phyloP scores from a whole-genome alignment of 2,113 vertebrate species.

The Lepisosteus oculatus region DNA sequence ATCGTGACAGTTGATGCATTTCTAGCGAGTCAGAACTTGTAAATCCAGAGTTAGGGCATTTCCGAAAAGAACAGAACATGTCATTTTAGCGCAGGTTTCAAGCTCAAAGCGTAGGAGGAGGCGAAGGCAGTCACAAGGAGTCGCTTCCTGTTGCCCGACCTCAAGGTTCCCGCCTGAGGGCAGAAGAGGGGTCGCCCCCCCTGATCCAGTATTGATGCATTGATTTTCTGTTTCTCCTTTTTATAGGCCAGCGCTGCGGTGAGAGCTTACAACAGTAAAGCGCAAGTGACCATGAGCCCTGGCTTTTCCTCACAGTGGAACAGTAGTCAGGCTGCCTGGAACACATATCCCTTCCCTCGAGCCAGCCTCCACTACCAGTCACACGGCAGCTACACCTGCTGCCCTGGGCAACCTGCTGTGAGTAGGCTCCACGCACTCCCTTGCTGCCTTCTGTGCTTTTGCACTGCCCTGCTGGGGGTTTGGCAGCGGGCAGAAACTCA shows the following conservation, averaged over 20 bases:
- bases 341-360: constrained; percentile 69
- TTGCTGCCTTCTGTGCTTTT: constrained; percentile 19
- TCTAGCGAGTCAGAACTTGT: too few relatives aligned
- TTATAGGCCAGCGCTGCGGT: constrained; percentile 74
- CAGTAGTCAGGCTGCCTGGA: constrained; percentile 69
- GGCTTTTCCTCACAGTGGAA: constrained; percentile 76
- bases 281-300: constrained; percentile 70
- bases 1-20: too few relatives aligned
- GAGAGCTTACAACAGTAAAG: constrained; percentile 76
- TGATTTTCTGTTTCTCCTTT: constrained; percentile 39
- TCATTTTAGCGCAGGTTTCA: too few relatives aligned
- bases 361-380: constrained; percentile 75
- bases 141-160: constrained; percentile 23
- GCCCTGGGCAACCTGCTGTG: constrained; percentile 73
- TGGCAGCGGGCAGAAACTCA: constrained; percentile 36
- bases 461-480: constrained; percentile 36
- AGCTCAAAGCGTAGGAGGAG: too few relatives aligned
- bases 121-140: too few relatives aligned
- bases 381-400: constrained; percentile 76
- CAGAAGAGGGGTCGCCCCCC: neutral
- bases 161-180: neutral
- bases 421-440: constrained; percentile 50
- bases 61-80: too few relatives aligned
- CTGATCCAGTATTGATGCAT: neutral
- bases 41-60: too few relatives aligned